Percentiles rank a stretch among this genome's conserved stretches.
These are phyloP conservation scores for Cephus spinipes DNA, from an alignment of 2,888 invertebrate species.

Conservation along the genomic window DNA sequence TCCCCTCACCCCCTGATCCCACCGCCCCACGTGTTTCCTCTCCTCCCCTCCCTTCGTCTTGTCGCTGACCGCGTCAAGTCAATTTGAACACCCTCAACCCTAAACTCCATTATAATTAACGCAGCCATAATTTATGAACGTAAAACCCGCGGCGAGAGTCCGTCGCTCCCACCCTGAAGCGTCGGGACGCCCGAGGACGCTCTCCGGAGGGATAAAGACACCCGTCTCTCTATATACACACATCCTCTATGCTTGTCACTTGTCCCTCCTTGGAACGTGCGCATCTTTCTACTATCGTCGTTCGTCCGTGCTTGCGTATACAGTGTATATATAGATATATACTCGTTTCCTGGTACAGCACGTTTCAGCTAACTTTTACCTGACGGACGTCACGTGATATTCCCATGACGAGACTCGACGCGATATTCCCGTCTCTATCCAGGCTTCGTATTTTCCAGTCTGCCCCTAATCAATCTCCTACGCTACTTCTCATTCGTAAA, in stretches of 20 bases:
- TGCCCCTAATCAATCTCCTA: too few species aligned
- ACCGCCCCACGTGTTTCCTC: background rate
- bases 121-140: constrained; percentile 51
- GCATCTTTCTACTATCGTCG: background rate
- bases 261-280: background rate
- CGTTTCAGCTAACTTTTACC: background rate
- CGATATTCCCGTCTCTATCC: background rate
- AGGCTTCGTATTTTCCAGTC: too few species aligned
- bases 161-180: background rate
- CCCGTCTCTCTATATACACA: background rate
- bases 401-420: background rate
- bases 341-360: too few species aligned
- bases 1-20: background rate
- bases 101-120: constrained; percentile 53
- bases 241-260: background rate
- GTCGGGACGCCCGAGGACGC: background rate
- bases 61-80: constrained; percentile 32
- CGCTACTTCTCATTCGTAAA: too few species aligned
- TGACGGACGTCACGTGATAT: background rate
- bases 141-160: constrained; percentile 25
- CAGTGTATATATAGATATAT: background rate
- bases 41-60: constrained; percentile 4
- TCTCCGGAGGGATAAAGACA: background rate
- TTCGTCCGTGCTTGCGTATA: background rate
- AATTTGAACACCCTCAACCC: constrained; percentile 42